Conservation (phyloP, 2,888 invertebrate genomes). For the Glomeris marginata region DNA sequence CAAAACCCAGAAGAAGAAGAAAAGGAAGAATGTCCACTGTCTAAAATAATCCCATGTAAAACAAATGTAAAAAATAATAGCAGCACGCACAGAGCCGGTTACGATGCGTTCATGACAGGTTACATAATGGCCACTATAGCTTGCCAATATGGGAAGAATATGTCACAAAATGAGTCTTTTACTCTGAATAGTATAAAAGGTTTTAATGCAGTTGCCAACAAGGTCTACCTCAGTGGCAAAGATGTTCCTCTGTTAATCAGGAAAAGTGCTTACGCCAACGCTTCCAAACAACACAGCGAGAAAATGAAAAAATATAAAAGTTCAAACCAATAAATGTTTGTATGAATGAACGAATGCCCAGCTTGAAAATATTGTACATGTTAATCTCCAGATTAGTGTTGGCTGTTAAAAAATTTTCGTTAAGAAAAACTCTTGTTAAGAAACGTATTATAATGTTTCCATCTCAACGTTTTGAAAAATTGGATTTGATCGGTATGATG, state of each 20-base stretch:
- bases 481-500: no score
- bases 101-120: slow-evolving; percentile 35
- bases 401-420: neutral
- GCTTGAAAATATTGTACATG: neutral
- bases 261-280: slow-evolving; percentile 27
- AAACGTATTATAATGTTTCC: no score
- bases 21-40: neutral
- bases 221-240: slow-evolving; percentile 30
- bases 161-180: no score
- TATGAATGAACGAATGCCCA: neutral
- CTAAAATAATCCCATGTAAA: neutral
- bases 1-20: neutral
- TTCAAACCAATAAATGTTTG: neutral
- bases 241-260: slow-evolving; percentile 28
- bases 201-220: slow-evolving; percentile 23
- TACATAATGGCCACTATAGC: slow-evolving; percentile 27
- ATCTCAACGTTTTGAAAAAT: no score
- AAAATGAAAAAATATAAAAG: slow-evolving; percentile 1
- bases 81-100: slow-evolving; percentile 29
- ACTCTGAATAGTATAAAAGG: no score
- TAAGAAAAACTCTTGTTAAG: neutral
- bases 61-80: slow-evolving; percentile 18
- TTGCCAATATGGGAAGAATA: slow-evolving; percentile 17
- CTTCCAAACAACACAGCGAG: slow-evolving; percentile 18
- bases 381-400: neutral